Conservation (phyloP, 2,113 vertebrate genomes). For the Trogon surrucura region DNA sequence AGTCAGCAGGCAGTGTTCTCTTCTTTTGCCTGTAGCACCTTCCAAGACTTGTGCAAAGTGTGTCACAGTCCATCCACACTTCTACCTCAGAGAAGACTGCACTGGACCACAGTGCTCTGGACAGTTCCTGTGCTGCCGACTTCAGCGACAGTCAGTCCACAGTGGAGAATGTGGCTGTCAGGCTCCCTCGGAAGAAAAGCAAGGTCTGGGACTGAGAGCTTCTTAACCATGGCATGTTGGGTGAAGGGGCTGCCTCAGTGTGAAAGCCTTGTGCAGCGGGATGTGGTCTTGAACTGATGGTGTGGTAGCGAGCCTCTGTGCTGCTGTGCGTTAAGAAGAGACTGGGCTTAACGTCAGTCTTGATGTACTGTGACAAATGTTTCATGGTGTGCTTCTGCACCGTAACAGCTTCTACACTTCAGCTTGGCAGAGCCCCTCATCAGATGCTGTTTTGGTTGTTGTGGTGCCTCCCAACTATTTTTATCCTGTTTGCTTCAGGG, state of each 20-base stretch:
- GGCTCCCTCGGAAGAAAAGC: constrained; percentile 75
- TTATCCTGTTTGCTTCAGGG: constrained; percentile 66
- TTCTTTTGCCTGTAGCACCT: constrained; percentile 74
- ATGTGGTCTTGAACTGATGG: background rate
- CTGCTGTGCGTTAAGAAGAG: background rate
- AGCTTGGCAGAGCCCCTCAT: background rate
- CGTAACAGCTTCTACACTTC: background rate
- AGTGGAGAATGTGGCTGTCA: constrained; percentile 61
- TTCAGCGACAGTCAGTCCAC: constrained; percentile 86
- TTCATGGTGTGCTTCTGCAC: background rate
- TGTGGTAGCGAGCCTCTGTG: accelerated
- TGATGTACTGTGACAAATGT: background rate
- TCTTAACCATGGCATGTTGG: background rate
- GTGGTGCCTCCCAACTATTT: background rate
- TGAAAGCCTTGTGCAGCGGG: background rate
- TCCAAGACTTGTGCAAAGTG: constrained; percentile 64
- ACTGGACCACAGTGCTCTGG: constrained; percentile 71
- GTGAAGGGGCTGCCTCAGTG: accelerated
- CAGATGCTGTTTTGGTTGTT: background rate
- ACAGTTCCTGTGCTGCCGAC: constrained; percentile 87
- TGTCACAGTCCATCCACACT: constrained; percentile 60
- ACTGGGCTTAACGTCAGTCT: background rate
- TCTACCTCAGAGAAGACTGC: constrained; percentile 49
- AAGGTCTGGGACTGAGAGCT: constrained; percentile 68
- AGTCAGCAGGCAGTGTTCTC: background rate